phyloP scores from a whole-genome alignment of 2,113 vertebrate species.

The Potamarius usumacintae region DNA sequence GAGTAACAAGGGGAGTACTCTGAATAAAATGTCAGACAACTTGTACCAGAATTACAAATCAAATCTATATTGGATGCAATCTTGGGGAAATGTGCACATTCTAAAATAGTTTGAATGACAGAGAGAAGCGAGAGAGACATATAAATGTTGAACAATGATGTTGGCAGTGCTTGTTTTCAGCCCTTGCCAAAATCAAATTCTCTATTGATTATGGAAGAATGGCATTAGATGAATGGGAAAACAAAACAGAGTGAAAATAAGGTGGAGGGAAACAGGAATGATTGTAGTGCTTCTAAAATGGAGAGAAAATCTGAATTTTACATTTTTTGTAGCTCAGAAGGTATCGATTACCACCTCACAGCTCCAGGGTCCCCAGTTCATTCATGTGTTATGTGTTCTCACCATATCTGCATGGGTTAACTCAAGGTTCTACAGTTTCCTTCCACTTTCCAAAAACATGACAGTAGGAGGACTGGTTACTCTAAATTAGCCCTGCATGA shows the following conservation, averaged over 20 bases:
- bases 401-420: not conserved
- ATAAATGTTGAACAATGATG: not conserved
- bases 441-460: not conserved
- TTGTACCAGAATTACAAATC: conserved; percentile 27
- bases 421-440: not conserved
- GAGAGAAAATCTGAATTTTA: not conserved
- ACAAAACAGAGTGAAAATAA: not conserved
- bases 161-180: conserved; percentile 23
- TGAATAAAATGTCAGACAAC: conserved; percentile 20
- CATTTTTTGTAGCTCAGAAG: not conserved
- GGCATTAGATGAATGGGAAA: conserved; percentile 33
- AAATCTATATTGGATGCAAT: conserved; percentile 38
- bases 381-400: not conserved
- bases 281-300: not conserved
- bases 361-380: not conserved
- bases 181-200: conserved; percentile 29
- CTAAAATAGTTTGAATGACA: not conserved
- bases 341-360: too few species aligned
- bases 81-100: not conserved
- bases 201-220: conserved; percentile 31
- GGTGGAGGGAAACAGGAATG: not conserved
- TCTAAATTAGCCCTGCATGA: not conserved
- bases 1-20: conserved; percentile 4
- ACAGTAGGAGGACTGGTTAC: not conserved
- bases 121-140: not conserved